Conservation (phyloP, 2,113 vertebrate genomes). For the Cryptomyrus ogoouensis region DNA sequence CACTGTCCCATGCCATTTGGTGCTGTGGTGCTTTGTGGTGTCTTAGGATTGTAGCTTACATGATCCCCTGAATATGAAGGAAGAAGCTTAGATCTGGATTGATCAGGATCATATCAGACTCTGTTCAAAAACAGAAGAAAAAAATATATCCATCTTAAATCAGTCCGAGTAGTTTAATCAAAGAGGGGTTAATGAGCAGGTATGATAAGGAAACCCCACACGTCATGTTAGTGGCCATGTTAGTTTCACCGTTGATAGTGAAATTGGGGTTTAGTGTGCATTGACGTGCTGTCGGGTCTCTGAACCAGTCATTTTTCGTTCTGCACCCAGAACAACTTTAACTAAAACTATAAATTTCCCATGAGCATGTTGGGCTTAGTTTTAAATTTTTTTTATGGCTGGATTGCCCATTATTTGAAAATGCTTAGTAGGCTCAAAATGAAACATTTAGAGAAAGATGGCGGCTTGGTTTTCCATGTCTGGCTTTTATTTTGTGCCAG, state of each 20-base stretch:
- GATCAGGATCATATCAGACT: neutral
- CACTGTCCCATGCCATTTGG: neutral
- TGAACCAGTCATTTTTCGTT: neutral
- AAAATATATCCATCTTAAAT: neutral
- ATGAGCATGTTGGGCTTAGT: neutral
- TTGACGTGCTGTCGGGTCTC: neutral
- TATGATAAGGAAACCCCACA: neutral
- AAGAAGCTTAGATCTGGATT: neutral
- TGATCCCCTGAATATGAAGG: neutral
- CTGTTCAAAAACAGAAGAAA: neutral
- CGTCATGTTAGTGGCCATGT: neutral
- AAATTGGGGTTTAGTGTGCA: neutral
- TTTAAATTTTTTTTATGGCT: neutral
- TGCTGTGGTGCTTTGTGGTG: neutral
- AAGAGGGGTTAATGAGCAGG: neutral
- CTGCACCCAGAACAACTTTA: neutral
- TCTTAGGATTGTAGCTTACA: neutral
- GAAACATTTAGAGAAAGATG: neutral
- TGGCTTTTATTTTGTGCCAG: neutral
- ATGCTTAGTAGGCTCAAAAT: neutral
- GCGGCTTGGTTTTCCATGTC: neutral
- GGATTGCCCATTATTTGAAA: neutral
- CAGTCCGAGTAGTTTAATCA: neutral
- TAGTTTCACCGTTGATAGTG: neutral
- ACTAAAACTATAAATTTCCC: no score